These are phyloP conservation scores for Tauraco hartlaubi DNA, from an alignment of 2,797 vertebrate species.

Conservation along the genomic window DNA sequence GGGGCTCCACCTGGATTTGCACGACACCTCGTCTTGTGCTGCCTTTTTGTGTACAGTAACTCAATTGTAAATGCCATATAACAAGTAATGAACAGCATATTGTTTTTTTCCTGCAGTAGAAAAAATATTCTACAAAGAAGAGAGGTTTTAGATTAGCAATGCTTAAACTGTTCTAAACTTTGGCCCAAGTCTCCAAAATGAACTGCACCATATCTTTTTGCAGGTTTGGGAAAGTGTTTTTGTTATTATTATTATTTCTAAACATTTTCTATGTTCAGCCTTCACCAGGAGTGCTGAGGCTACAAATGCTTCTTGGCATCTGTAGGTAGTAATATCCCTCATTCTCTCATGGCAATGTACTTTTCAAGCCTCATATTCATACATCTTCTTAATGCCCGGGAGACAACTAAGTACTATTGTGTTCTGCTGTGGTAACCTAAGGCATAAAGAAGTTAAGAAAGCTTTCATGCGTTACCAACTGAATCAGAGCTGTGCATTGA, in stretches of 20 bases:
- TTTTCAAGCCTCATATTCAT: slow-evolving; percentile 26
- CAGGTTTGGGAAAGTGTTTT: not conserved
- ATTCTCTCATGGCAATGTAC: not conserved
- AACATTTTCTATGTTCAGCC: not conserved
- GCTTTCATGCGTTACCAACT: not conserved
- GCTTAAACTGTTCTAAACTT: not conserved
- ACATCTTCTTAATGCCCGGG: not conserved
- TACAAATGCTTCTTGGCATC: slow-evolving; percentile 55
- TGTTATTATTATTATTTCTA: not conserved
- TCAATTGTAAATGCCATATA: not conserved
- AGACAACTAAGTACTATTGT: slow-evolving; percentile 4
- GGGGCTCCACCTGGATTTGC: not conserved
- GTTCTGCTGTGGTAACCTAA: not conserved
- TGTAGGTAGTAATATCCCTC: slow-evolving; percentile 30
- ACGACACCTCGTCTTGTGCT: not conserved
- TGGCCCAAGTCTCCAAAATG: not conserved
- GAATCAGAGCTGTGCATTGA: not conserved
- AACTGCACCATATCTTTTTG: not conserved
- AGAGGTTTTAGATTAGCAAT: not conserved
- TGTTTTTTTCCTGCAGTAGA: not conserved
- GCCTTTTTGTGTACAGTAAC: not conserved
- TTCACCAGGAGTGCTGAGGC: not conserved
- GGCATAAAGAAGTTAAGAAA: slow-evolving; percentile 10
- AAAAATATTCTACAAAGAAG: not conserved
- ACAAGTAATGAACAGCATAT: not conserved